Evolutionary conservation across 2,113 vertebrate genomes (phyloP).

Genomic region (Climacteris rufus): DNA sequence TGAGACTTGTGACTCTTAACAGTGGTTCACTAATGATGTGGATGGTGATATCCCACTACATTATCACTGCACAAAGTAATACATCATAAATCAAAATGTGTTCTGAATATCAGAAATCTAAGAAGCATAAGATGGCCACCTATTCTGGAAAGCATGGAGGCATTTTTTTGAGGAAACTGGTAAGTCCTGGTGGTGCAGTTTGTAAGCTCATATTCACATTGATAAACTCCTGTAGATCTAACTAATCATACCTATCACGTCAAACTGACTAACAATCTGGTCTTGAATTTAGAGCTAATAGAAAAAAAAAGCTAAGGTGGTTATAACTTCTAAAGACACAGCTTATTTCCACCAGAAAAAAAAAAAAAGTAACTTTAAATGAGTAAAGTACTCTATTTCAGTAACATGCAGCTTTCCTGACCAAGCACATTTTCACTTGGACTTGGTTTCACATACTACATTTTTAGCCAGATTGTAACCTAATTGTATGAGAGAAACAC

Average conservation of each 20-base stretch:
- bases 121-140: neutral
- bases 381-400: neutral
- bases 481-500: neutral
- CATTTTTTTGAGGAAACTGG: neutral
- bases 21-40: neutral
- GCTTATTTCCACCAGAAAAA: neutral
- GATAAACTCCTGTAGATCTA: neutral
- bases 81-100: neutral
- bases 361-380: neutral
- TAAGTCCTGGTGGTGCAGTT: neutral
- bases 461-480: neutral
- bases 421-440: neutral
- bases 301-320: neutral
- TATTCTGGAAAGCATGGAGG: neutral
- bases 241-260: neutral
- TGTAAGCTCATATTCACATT: neutral
- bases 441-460: neutral
- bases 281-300: neutral
- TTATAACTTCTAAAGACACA: neutral
- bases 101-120: neutral
- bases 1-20: neutral
- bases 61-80: neutral
- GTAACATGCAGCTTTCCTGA: neutral
- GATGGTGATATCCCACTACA: neutral
- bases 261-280: neutral